phyloP scores from a whole-genome alignment of 2,797 vertebrate species.

The Vultur gryphus region DNA sequence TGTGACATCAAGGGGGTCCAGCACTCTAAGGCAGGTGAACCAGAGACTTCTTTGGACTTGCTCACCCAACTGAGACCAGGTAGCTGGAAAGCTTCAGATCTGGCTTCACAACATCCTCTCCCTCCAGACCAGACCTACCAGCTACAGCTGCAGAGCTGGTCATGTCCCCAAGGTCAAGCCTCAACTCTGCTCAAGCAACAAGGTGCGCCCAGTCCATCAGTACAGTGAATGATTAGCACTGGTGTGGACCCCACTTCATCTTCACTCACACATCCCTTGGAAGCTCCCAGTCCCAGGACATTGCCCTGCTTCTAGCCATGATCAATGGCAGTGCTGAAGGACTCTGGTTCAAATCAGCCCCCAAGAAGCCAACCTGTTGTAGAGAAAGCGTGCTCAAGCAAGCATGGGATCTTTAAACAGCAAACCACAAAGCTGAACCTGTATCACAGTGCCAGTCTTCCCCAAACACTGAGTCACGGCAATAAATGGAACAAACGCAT shows the following conservation, averaged over 20 bases:
- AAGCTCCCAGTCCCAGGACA: not conserved
- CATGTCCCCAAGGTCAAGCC: not conserved
- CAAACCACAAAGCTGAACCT: conserved; percentile 26
- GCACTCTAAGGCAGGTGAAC: not conserved
- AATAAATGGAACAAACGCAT: conserved; percentile 14
- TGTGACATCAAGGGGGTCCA: not conserved
- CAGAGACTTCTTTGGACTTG: not conserved
- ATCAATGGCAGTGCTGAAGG: not conserved
- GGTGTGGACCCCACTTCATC: not conserved
- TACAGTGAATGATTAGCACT: not conserved
- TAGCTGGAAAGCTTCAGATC: not conserved
- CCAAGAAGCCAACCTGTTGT: not conserved
- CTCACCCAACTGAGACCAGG: not conserved
- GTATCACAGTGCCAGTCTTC: not conserved
- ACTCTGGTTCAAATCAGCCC: not conserved
- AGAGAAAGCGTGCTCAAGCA: not conserved
- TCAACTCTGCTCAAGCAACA: not conserved
- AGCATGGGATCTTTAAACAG: not conserved
- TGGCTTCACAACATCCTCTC: not conserved
- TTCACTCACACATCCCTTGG: not conserved
- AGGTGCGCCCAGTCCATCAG: not conserved
- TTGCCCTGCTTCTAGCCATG: not conserved
- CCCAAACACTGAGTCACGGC: conserved; percentile 56
- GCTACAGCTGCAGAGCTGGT: not conserved
- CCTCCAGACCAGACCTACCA: not conserved